A percentile compares a stretch with the other conserved stretches of the same genome.
These are phyloP conservation scores for Herpailurus yagouaroundi DNA, from an alignment of 2,113 vertebrate genomes.

Conservation along the genomic window DNA sequence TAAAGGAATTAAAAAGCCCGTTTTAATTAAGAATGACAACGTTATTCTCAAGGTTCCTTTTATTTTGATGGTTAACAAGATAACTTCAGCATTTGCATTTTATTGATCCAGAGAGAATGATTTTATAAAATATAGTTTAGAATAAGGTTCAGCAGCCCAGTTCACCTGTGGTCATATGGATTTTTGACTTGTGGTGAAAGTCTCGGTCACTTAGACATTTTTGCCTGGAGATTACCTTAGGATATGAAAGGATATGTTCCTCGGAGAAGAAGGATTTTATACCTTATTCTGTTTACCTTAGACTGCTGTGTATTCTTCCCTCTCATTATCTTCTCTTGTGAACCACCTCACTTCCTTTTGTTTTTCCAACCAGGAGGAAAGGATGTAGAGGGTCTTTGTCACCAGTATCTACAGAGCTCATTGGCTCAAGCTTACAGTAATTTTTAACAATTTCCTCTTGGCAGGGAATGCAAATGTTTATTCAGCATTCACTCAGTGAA, in stretches of 20 bases:
- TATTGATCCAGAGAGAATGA: constrained; percentile 30
- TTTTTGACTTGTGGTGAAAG: not conserved
- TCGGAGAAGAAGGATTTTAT: not conserved
- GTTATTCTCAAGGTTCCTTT: constrained; percentile 63
- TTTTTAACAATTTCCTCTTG: not conserved
- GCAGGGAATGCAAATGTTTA: not conserved
- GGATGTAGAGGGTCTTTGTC: not conserved
- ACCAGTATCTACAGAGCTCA: not conserved
- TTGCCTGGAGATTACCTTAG: not conserved
- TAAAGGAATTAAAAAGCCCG: constrained; percentile 40
- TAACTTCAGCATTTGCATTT: constrained; percentile 56
- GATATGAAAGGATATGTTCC: not conserved
- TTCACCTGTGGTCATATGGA: not conserved
- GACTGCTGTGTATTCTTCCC: not conserved
- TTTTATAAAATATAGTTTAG: constrained; percentile 15
- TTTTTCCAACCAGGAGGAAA: not conserved
- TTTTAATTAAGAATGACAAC: constrained; percentile 75
- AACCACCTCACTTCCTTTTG: not conserved
- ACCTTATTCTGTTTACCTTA: not conserved
- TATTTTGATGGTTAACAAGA: constrained; percentile 64
- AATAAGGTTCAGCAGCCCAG: not conserved
- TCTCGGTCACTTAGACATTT: not conserved
- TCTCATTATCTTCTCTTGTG: not conserved
- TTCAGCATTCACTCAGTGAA: not conserved
- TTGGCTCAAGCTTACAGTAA: not conserved